Evolutionary conservation across 2,113 vertebrate species (phyloP).

Genomic region (Pantherophis guttatus): DNA sequence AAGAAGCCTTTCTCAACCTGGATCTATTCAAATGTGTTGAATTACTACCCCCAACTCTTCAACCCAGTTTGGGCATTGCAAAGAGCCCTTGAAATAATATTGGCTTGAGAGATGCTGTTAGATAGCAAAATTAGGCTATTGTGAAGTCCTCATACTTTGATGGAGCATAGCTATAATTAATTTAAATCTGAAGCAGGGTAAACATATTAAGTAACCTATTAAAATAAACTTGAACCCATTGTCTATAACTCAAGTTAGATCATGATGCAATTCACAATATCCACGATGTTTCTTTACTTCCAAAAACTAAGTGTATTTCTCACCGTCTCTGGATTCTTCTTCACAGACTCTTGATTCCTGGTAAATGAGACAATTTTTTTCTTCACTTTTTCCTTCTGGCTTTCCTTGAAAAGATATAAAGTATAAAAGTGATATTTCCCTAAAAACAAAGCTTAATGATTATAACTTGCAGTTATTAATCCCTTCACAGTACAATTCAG

Average conservation of each 20-base stretch:
- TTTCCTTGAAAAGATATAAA: conserved; percentile 57
- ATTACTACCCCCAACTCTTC: neutral
- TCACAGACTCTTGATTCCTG: conserved; percentile 44
- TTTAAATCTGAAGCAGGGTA: neutral
- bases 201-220: neutral
- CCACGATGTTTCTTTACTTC: neutral
- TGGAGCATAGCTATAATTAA: neutral
- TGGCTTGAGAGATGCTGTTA: neutral
- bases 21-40: neutral
- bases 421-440: neutral
- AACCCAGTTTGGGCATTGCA: neutral
- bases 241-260: neutral
- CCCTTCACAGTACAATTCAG: neutral
- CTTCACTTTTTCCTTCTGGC: conserved; percentile 48
- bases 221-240: neutral
- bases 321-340: conserved; percentile 63
- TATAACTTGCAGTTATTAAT: neutral
- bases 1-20: neutral
- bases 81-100: neutral
- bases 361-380: conserved; percentile 42
- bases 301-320: neutral
- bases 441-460: neutral
- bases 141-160: neutral
- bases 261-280: neutral
- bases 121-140: neutral